Base-by-base conservation (phyloP, 1,140 invertebrate genomes). In the Atta colombica region DNA sequence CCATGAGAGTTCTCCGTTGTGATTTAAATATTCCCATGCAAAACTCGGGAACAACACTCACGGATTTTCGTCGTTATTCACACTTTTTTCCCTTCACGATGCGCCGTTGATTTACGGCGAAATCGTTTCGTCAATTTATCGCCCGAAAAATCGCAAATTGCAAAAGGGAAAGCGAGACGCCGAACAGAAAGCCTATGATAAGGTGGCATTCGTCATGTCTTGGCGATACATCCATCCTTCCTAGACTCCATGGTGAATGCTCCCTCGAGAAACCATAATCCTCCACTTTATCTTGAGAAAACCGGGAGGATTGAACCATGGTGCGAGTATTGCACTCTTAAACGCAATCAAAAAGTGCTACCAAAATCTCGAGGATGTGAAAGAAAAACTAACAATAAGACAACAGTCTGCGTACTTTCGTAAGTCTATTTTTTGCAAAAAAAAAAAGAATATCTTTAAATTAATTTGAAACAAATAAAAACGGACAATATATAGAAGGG, bases 81-180 rank as follows among this genome's bases (percentile, higher is more conserved):
- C 45, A 39, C 80, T 58, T 66, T 86, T 78, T 80, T 71, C 25
- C 31, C 28, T 45, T n/a, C 60, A 6, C 28, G n/a, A 14, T 31
- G n/a, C 72, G 14, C 39, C 21, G 55, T 87, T 87, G 86, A 87
- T 84, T 85, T 87, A 87, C 69, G 86, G 5, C 35, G 35, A 53
- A 68, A 78, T 89, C 71, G 86, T 81, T 86, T 60, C 72, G 78
- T 87, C 86, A 80, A 89, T 89, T 89, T 87, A 85, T 87, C 78
- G 78, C 53, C 53, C 74, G 71, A 85, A 85, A 87, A 85, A 85
- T 85, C 86, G 86, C 81, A 28, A 51, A 35, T 45, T 77, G 45
- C 78, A 60, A 49, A 35, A 7, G 60, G 61, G 28, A 80, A 28
- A 78, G 25, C 75, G 39, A 51, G 49, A 51, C 77, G 66, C 51